Conservation (phyloP, 1,140 invertebrate species). For the Sinonovacula constricta region DNA sequence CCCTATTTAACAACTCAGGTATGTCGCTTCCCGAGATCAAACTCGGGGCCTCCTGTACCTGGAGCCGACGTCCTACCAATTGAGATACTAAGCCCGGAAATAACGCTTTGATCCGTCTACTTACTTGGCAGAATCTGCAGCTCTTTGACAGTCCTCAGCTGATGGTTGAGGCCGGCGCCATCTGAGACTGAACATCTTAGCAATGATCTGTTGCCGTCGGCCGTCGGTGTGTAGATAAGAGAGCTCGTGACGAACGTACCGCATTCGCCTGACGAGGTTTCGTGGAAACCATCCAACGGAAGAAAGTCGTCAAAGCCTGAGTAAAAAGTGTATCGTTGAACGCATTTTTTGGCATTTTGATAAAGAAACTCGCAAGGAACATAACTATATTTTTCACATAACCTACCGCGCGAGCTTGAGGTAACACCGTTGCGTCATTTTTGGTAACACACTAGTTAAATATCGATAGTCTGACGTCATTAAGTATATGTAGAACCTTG, state of each 20-base stretch:
- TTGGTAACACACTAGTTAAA: no score
- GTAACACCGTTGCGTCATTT: no score
- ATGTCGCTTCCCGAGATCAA: background rate
- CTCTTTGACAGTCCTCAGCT: background rate
- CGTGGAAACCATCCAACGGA: no score
- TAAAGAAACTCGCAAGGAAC: no score
- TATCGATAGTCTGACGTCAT: no score
- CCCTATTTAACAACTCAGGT: background rate
- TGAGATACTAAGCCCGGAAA: background rate
- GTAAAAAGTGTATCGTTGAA: no score
- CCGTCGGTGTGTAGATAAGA: constrained; percentile 8
- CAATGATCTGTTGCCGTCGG: constrained; percentile 1
- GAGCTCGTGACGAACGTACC: background rate
- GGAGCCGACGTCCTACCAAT: background rate
- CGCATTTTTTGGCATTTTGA: no score
- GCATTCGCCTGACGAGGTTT: no score
- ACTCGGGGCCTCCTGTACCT: background rate
- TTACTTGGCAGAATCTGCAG: background rate
- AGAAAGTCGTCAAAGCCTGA: no score
- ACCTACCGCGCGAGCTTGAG: no score
- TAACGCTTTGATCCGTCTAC: background rate
- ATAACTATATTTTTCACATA: no score
- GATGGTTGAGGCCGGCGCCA: background rate
- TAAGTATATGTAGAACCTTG: no score
- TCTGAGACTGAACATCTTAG: constrained; percentile 8